Evolutionary conservation across 2,797 vertebrate genomes (phyloP).

Genomic region (Enteromius paludinosus): DNA sequence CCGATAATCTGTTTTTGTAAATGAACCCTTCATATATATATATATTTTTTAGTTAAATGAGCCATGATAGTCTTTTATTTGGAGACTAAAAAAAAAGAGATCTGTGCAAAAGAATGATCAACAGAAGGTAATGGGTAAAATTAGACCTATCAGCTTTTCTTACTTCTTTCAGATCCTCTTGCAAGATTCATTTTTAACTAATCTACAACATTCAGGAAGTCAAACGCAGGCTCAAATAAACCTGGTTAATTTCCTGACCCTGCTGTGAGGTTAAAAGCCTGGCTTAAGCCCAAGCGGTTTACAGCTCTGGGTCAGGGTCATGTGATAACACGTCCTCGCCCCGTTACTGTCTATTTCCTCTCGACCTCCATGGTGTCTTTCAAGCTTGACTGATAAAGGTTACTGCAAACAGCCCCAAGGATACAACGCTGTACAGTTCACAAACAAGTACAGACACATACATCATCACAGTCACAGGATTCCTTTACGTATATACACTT

Average conservation of each 20-base stretch:
- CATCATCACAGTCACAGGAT: background rate
- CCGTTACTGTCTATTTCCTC: conserved; percentile 4
- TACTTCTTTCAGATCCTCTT: conserved; percentile 2
- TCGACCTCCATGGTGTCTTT: conserved; percentile 17
- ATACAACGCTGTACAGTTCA: background rate
- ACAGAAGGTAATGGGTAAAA: background rate
- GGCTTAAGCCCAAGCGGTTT: background rate
- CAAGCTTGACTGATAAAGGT: conserved; percentile 21
- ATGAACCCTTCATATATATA: too few relatives aligned
- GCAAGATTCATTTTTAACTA: background rate
- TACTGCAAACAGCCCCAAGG: conserved; percentile 3
- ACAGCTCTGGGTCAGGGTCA: background rate
- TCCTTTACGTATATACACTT: background rate
- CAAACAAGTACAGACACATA: conserved; percentile 3
- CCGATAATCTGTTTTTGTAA: too few relatives aligned
- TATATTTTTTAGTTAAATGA: background rate
- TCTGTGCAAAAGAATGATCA: background rate
- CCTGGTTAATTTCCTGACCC: conserved; percentile 7
- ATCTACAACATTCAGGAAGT: background rate
- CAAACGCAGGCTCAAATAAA: background rate
- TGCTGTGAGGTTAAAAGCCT: background rate
- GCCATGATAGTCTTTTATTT: background rate
- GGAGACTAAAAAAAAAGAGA: background rate
- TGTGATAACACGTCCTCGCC: background rate
- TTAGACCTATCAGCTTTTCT: background rate